Percentiles rank a stretch among this genome's conserved stretches.
phyloP scores from a whole-genome alignment of 2,113 vertebrate species.

The Sander vitreus region DNA sequence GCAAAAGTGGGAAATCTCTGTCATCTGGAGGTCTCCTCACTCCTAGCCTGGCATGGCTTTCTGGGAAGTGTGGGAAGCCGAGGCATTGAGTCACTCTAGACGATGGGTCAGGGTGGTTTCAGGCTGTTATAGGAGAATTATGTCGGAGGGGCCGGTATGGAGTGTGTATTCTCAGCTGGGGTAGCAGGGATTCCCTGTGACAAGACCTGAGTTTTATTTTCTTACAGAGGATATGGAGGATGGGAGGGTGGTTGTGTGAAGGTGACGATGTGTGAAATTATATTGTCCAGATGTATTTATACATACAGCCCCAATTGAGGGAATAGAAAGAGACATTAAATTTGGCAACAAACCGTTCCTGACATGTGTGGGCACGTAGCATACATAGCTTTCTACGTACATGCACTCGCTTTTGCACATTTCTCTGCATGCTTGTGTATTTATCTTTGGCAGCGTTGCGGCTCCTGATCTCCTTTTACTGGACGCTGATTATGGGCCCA shows the following conservation, averaged over 20 bases:
- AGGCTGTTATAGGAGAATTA: conserved; percentile 69
- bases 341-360: conserved; percentile 37
- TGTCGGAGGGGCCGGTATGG: conserved; percentile 64
- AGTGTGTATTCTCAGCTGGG: conserved; percentile 78
- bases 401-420: conserved; percentile 18
- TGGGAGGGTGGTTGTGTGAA: conserved; percentile 23
- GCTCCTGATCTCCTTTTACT: conserved; percentile 65
- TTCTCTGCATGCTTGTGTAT: conserved; percentile 49
- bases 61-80: conserved; percentile 78
- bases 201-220: conserved; percentile 76
- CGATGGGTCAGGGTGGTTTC: conserved; percentile 73
- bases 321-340: conserved; percentile 52
- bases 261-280: conserved; percentile 78
- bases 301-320: conserved; percentile 50
- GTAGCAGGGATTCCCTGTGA: conserved; percentile 81
- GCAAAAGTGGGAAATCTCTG: conserved; percentile 76
- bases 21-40: conserved; percentile 72
- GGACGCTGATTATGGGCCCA: conserved; percentile 66
- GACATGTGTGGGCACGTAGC: conserved; percentile 32
- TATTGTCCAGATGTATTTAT: conserved; percentile 80
- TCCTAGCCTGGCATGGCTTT: conserved; percentile 72
- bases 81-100: conserved; percentile 77
- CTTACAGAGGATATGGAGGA: conserved; percentile 19
- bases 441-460: conserved; percentile 46
- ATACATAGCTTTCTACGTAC: neutral